Percentiles rank a stretch among this genome's conserved stretches.
These are phyloP conservation scores for Nestor notabilis DNA, from an alignment of 2,113 vertebrate species.

Conservation along the genomic window DNA sequence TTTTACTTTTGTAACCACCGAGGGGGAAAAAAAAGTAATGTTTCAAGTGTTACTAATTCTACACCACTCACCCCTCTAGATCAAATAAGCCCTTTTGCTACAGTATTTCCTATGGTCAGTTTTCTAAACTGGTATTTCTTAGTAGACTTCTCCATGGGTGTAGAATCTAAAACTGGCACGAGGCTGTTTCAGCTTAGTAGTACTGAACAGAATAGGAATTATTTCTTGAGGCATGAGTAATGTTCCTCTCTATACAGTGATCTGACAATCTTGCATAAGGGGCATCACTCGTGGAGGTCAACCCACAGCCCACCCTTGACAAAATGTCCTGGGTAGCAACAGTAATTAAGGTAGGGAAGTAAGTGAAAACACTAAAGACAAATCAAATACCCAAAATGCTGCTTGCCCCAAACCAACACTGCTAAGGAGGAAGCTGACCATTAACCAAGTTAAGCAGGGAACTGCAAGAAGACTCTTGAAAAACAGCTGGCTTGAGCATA, in stretches of 20 bases:
- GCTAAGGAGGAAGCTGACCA: neutral
- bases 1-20: neutral
- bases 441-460: neutral
- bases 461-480: neutral
- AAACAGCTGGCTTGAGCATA: neutral
- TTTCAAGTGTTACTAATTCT: neutral
- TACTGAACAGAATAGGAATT: neutral
- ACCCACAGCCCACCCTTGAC: neutral
- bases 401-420: neutral
- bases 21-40: fast-evolving
- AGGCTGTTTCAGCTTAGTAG: neutral
- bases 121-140: neutral
- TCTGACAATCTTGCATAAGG: fast-evolving
- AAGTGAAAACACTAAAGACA: neutral
- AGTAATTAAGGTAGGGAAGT: neutral
- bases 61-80: fast-evolving
- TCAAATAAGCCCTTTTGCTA: neutral
- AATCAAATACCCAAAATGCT: neutral
- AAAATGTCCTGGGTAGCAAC: neutral
- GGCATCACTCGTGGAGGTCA: neutral
- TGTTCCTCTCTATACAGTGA: neutral
- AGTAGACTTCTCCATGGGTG: neutral
- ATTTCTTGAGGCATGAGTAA: fast-evolving
- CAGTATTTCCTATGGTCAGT: neutral
- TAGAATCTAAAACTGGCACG: neutral